Evolutionary conservation across 2,113 vertebrate species (phyloP).

Genomic region (Gymnocephalus cernua): DNA sequence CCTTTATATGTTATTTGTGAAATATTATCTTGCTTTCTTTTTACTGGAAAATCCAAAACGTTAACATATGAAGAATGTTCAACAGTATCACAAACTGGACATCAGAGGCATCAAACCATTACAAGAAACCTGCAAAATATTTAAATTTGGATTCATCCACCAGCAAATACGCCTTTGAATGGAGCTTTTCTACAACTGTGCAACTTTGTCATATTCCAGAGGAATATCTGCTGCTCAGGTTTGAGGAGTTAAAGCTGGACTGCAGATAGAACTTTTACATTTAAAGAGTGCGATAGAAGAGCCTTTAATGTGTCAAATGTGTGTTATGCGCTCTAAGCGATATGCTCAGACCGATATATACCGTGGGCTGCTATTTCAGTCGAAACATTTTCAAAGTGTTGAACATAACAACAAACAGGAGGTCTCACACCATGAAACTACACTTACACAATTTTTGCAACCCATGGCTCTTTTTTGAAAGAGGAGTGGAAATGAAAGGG

Average conservation of each 20-base stretch:
- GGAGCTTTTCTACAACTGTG: conserved; percentile 45
- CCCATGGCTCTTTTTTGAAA: neutral
- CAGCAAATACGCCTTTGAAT: conserved; percentile 53
- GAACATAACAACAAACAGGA: neutral
- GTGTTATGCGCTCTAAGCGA: neutral
- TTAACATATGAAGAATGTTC: neutral
- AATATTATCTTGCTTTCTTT: neutral
- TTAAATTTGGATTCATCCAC: conserved; percentile 54
- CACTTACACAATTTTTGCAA: neutral
- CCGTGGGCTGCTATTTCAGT: neutral
- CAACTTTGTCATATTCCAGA: conserved; percentile 54
- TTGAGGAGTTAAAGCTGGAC: conserved; percentile 49
- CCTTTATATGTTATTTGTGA: neutral
- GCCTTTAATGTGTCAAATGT: conserved; percentile 7
- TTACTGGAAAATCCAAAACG: neutral
- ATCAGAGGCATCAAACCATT: too few species aligned
- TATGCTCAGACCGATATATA: neutral
- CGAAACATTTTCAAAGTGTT: neutral
- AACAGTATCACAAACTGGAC: neutral
- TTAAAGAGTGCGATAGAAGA: conserved; percentile 7
- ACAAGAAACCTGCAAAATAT: conserved; percentile 19
- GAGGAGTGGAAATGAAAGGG: neutral
- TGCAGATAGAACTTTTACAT: conserved; percentile 37
- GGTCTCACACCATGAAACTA: neutral
- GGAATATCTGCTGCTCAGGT: conserved; percentile 44